Percentiles rank a stretch among this genome's conserved stretches.
phyloP scores from a whole-genome alignment of 2,888 invertebrate genomes.

The Salpingus planirostris region DNA sequence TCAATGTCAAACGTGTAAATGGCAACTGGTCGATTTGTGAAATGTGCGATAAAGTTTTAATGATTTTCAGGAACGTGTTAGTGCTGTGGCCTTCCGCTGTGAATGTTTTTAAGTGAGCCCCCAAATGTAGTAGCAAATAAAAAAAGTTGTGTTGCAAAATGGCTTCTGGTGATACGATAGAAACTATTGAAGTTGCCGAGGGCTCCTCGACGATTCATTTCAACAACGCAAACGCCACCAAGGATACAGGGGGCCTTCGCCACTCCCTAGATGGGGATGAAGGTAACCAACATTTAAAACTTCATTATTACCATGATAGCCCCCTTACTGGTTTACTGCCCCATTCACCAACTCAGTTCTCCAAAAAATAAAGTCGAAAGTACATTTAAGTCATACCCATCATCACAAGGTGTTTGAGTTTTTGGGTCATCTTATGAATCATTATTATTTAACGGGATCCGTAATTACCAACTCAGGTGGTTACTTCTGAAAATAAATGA shows the following conservation, averaged over 20 bases:
- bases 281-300: slow-evolving; percentile 39
- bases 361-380: too few species aligned
- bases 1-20: slow-evolving; percentile 43
- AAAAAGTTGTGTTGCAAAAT: too few species aligned
- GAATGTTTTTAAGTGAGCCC: too few species aligned
- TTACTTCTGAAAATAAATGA: too few species aligned
- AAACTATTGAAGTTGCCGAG: slow-evolving; percentile 69
- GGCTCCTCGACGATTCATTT: slow-evolving; percentile 46
- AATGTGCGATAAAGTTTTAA: slow-evolving; percentile 18
- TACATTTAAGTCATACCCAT: too few species aligned
- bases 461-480: neutral
- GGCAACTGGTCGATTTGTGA: slow-evolving; percentile 42
- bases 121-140: too few species aligned
- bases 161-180: slow-evolving; percentile 76
- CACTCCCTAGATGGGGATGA: slow-evolving; percentile 53
- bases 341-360: too few species aligned
- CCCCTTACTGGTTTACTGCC: too few species aligned
- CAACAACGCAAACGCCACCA: slow-evolving; percentile 46
- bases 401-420: slow-evolving; percentile 2
- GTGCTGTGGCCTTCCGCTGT: too few species aligned
- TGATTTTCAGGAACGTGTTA: too few species aligned
- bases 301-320: too few species aligned
- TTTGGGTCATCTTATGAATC: slow-evolving; percentile 16
- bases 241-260: slow-evolving; percentile 47
- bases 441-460: slow-evolving; percentile 1